Base-by-base conservation (phyloP, 2,113 vertebrate species). In the Theropithecus gelada region DNA sequence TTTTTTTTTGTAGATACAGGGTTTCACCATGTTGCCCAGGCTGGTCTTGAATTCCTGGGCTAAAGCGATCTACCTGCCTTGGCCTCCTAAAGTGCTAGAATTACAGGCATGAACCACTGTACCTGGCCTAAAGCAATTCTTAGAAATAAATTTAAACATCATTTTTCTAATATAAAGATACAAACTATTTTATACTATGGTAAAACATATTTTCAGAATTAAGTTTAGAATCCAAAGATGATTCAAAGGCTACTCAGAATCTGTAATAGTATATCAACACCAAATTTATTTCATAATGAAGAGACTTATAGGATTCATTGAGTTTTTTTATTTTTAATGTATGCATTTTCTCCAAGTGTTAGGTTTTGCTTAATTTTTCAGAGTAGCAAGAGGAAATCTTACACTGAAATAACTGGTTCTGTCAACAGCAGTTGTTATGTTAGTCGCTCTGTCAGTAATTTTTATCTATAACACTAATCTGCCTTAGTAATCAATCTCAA, bases 231-330 rank as follows among this genome's bases (percentile, higher is more conserved):
- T 32, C 17, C 86, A 94, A 94, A 84, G 55, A 92, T 92, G 14
- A 96, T 79, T 90, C 68, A 94, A 87, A 90, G 38, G 45, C 13
- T 85, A 96, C 55, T 85, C 35, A 91, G 76, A 90, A 87, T n/a
- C 20, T 84, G 38, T n/a, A 55, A 92, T 91, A 91, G 35, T 40
- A 10, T 73, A 93, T 72, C 38, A 92, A 40, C 59, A 89, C 43
- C 80, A 85, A 92, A 68, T 92, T 85, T 68, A 88, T 61, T 88
- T 96, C 84, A 96, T 80, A 96, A 57, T 72, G 40, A 96, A 32
- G 75, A 10, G 13, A 86, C 10, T 85, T 85, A 68, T 0, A 80
- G 38, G 12, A 93, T 73, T 90, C 90, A 89, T 4, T 94, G 52
- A 89, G 32, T 59, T 90, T 86, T 80, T 90, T 95, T 89, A 9